Evolutionary conservation across 2,797 vertebrate species (phyloP).

Genomic region (Ficedula albicollis): DNA sequence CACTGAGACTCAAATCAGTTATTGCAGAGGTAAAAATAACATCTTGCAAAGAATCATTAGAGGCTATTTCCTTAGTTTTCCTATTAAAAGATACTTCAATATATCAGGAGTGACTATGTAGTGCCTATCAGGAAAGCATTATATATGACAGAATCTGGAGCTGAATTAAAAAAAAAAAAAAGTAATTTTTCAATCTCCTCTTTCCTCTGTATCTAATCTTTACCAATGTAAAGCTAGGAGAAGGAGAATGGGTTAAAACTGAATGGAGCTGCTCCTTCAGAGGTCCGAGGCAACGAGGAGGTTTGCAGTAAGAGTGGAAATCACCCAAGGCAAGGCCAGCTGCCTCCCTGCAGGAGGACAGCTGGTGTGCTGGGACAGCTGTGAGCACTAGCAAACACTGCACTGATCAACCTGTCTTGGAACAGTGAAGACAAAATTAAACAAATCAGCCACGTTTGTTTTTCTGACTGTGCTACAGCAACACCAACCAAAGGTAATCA

Average conservation of each 20-base stretch:
- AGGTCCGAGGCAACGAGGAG: background rate
- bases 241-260: background rate
- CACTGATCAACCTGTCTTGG: background rate
- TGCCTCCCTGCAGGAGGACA: background rate
- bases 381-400: accelerated
- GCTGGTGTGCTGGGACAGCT: background rate
- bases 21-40: background rate
- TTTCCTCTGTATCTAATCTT: background rate
- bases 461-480: background rate
- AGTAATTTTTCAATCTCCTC: background rate
- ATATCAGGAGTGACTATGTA: background rate
- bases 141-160: background rate
- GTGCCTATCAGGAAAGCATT: background rate
- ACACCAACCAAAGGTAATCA: background rate
- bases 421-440: background rate
- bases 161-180: background rate
- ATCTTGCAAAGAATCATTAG: background rate
- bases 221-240: background rate
- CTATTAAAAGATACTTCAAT: background rate
- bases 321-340: background rate
- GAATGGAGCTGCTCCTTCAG: background rate
- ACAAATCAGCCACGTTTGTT: background rate
- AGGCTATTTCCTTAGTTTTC: constrained; percentile 20
- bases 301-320: background rate
- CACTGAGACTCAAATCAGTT: background rate